Conservation (phyloP, 1,140 invertebrate species). For the Anthonomus grandis region DNA sequence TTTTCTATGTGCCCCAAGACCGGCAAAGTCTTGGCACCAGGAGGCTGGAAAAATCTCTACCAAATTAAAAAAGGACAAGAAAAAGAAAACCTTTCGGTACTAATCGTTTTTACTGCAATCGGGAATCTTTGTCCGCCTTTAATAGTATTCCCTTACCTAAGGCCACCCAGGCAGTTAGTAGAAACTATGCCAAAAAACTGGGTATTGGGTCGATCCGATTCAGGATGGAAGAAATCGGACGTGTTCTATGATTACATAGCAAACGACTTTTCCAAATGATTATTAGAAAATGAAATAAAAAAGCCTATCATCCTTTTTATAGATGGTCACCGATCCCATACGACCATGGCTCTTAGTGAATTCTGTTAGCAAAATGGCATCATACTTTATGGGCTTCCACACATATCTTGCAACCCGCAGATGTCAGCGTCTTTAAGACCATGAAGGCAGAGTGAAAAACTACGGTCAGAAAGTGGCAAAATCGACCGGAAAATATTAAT, state of each 20-base stretch:
- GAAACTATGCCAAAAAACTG: constrained; percentile 41
- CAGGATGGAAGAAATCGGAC: constrained; percentile 47
- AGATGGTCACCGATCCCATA: constrained; percentile 21
- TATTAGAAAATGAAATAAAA: constrained; percentile 23
- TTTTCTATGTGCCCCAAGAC: too few relatives aligned
- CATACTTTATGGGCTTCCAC: constrained; percentile 10
- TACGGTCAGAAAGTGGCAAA: not conserved
- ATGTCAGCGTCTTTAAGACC: constrained; percentile 20
- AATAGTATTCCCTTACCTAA: constrained; percentile 37
- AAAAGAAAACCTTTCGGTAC: too few relatives aligned
- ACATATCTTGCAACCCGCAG: constrained; percentile 24
- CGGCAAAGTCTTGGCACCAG: too few relatives aligned
- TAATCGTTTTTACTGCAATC: too few relatives aligned
- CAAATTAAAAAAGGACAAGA: too few relatives aligned
- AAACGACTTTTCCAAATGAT: constrained; percentile 44
- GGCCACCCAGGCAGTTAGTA: constrained; percentile 31
- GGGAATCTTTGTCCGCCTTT: constrained; percentile 36
- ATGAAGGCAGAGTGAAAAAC: constrained; percentile 18
- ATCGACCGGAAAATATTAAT: not conserved
- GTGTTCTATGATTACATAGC: constrained; percentile 49
- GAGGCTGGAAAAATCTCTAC: too few relatives aligned
- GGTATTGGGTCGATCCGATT: constrained; percentile 44
- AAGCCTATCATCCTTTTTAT: constrained; percentile 17
- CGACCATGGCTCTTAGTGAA: not conserved
- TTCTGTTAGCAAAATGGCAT: constrained; percentile 16